Evolutionary conservation across 1,140 invertebrate genomes (phyloP), one percentile per base, ranked within the genome.

Genomic region (Cotesia typhae): DNA sequence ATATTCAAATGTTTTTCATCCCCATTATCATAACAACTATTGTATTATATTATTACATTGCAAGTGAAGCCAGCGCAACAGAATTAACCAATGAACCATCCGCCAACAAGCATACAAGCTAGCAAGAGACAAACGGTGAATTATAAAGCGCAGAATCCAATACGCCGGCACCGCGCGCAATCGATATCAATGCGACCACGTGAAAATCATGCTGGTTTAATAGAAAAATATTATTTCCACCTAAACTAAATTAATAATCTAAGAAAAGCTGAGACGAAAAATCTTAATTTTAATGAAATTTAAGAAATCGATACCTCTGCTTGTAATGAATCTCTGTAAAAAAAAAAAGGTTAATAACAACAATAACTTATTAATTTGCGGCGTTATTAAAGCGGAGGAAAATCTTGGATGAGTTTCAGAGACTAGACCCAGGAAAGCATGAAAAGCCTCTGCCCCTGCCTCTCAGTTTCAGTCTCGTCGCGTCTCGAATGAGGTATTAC

Each of bases 161-260:
- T 80, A 76, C 77, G 76, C 71, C 75, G 77, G 61, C 73, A 52
- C 69, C 59, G 75, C 68, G 74, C 72, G 75, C 77, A 79, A 84
- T 83, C 82, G 81, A 84, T 83, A 83, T 76, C 74, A 73, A 72
- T 66, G 76, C 75, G 72, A 78, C 80, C 82, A 84, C 83, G 83
- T 83, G 83, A 83, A 82, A 84, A 81, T 81, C 81, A 83, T 74
- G 81, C 82, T 52, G 64, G 17, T 52, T 9, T 9, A 28, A 28
- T 28, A 28, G 28, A 28, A 28, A 28, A 28, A 28, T 28, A 28
- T 28, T 28, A 28, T 28, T 28, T 28, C 28, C 28, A 28, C 3
- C 28, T 28, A 28, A 28, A 28, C 28, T 28, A 28, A 28, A 28
- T 28, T 28, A 28, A 28, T 28, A 28, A 28, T 28, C 12, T 35